Conservation (phyloP, 2,888 invertebrate species). For the Cosmopolites sordidus region DNA sequence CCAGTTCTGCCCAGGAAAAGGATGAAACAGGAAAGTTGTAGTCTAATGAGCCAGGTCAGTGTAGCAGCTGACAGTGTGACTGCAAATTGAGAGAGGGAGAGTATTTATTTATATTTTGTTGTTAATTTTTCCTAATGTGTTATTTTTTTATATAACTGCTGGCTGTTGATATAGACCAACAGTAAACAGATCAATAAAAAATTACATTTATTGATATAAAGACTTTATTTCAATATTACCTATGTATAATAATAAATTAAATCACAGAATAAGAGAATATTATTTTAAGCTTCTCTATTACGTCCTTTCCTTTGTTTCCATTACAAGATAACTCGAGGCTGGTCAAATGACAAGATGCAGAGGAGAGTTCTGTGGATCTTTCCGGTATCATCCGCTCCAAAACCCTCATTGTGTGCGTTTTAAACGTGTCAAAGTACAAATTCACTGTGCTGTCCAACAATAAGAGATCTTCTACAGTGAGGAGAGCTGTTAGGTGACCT, state of each 20-base stretch:
- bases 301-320: conserved; percentile 9
- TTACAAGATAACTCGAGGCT: conserved; percentile 5
- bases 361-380: conserved; percentile 41
- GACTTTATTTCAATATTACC: too few species aligned
- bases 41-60: not conserved
- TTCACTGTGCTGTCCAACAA: conserved; percentile 52
- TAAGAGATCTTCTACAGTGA: conserved; percentile 56
- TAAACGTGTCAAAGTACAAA: conserved; percentile 48
- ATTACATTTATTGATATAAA: too few species aligned
- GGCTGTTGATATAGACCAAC: too few species aligned
- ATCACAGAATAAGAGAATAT: not conserved
- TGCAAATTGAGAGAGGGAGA: conserved; percentile 2
- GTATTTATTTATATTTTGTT: too few species aligned
- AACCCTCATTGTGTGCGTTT: conserved; percentile 44
- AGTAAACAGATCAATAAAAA: too few species aligned
- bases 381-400: conserved; percentile 48
- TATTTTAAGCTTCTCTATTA: conserved; percentile 7
- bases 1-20: conserved; percentile 48
- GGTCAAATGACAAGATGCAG: conserved; percentile 37
- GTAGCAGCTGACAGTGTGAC: conserved; percentile 1
- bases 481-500: conserved; percentile 63
- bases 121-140: too few species aligned
- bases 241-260: not conserved
- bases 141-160: too few species aligned
- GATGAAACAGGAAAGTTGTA: conserved; percentile 3